A percentile compares a stretch with the other conserved stretches of the same genome.
phyloP scores from a whole-genome alignment of 1,140 invertebrate species.

The Magallana angulata region DNA sequence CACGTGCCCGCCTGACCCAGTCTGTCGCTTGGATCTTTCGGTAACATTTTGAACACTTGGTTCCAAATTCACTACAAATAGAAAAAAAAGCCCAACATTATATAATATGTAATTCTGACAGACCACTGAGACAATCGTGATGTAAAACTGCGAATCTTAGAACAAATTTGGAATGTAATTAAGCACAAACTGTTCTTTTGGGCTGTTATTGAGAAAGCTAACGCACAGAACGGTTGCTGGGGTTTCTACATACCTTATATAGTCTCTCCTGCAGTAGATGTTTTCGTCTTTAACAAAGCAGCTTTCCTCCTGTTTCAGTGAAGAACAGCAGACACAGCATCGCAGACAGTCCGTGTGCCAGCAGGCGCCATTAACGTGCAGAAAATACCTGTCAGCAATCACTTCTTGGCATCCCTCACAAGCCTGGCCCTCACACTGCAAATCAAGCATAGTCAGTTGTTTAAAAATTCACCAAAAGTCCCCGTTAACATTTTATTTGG shows the following conservation, averaged over 20 bases:
- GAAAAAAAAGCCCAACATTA: conserved; percentile 5
- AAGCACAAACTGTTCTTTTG: too few relatives aligned
- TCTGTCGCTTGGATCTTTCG: conserved; percentile 4
- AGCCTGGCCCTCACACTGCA: background rate
- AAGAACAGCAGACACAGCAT: conserved; percentile 20
- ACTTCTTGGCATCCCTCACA: conserved; percentile 25
- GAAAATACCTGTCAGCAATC: conserved; percentile 18
- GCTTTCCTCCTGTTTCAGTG: background rate
- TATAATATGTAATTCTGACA: background rate
- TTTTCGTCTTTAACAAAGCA: conserved; percentile 40
- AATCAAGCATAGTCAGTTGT: background rate
- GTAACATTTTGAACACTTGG: conserved; percentile 33
- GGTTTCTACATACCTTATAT: background rate
- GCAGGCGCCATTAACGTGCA: background rate
- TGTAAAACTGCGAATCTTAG: too few relatives aligned
- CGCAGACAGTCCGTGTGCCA: conserved; percentile 40
- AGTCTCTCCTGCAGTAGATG: conserved; percentile 47
- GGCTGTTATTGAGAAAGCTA: too few relatives aligned
- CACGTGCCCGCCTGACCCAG: conserved; percentile 44
- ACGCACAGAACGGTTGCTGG: too few relatives aligned
- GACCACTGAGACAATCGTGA: too few relatives aligned
- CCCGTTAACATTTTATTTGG: too few relatives aligned
- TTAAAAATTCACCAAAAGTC: background rate
- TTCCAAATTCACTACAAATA: conserved; percentile 34
- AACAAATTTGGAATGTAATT: too few relatives aligned